phyloP scores from a whole-genome alignment of 2,888 invertebrate species.

The Sesia bembeciformis region DNA sequence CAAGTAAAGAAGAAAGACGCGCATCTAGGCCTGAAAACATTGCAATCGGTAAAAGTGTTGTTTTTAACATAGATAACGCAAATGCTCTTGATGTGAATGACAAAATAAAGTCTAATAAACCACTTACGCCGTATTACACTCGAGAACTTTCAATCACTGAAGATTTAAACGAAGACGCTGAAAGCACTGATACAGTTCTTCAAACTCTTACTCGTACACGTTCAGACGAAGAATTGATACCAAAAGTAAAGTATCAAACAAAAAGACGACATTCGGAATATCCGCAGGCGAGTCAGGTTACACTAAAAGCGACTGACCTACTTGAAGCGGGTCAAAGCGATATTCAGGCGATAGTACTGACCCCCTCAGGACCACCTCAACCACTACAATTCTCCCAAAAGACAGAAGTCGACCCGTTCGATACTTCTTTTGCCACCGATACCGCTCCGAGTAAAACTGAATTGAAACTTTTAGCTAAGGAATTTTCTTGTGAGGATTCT shows the following conservation, averaged over 20 bases:
- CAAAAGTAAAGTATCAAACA: slow-evolving; percentile 48
- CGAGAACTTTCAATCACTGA: slow-evolving; percentile 75
- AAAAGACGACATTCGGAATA: slow-evolving; percentile 71
- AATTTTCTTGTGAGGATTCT: slow-evolving; percentile 76
- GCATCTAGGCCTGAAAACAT: slow-evolving; percentile 79
- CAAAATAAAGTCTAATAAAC: slow-evolving; percentile 79
- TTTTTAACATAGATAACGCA: slow-evolving; percentile 65
- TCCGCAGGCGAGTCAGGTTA: slow-evolving; percentile 31
- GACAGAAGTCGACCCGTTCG: slow-evolving; percentile 84
- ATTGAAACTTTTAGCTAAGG: slow-evolving; percentile 83
- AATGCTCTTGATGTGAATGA: slow-evolving; percentile 65
- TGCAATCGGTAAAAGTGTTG: slow-evolving; percentile 61
- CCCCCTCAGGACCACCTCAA: slow-evolving; percentile 46
- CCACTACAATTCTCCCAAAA: slow-evolving; percentile 59
- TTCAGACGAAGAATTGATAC: slow-evolving; percentile 79
- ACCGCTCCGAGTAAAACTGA: slow-evolving; percentile 86
- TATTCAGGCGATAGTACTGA: slow-evolving; percentile 78
- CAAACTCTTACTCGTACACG: slow-evolving; percentile 71
- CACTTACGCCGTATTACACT: slow-evolving; percentile 87
- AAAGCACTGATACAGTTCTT: slow-evolving; percentile 81
- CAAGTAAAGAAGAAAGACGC: slow-evolving; percentile 55
- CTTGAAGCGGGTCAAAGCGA: slow-evolving; percentile 41
- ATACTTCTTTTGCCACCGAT: slow-evolving; percentile 87
- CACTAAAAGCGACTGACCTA: slow-evolving; percentile 44
- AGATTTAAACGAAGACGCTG: slow-evolving; percentile 66